Percentiles rank a stretch among this genome's conserved stretches.
Conservation (phyloP, 2,113 vertebrate genomes). For the Dunckerocampus dactyliophorus region DNA sequence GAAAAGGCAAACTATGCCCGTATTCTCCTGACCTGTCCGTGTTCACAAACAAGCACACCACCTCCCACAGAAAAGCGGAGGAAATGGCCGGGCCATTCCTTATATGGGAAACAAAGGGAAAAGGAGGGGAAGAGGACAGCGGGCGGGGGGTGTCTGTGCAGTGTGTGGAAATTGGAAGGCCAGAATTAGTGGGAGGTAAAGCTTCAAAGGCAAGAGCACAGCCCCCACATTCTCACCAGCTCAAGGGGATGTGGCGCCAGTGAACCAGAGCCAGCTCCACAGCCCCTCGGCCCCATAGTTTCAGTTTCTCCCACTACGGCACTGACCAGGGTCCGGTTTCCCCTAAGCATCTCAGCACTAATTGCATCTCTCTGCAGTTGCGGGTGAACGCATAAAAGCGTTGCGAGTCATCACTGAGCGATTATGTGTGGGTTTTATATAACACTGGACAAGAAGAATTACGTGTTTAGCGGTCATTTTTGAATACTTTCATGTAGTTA, state of each 20-base stretch:
- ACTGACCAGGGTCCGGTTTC: constrained; percentile 63
- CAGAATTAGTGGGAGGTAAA: constrained; percentile 84
- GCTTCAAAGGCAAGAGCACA: constrained; percentile 80
- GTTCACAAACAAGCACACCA: constrained; percentile 67
- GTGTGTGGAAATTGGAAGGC: constrained; percentile 82
- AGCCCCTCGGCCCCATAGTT: constrained; percentile 58
- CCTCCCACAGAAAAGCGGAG: constrained; percentile 73
- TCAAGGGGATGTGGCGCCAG: constrained; percentile 80
- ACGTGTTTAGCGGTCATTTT: constrained; percentile 5
- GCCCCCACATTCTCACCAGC: constrained; percentile 81
- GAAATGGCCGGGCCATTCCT: constrained; percentile 78
- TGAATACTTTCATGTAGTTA: constrained; percentile 14
- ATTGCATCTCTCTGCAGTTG: constrained; percentile 30
- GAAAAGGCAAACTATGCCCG: constrained; percentile 43
- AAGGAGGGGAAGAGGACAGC: constrained; percentile 64
- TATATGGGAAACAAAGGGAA: constrained; percentile 82
- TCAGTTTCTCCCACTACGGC: constrained; percentile 56
- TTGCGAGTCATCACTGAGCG: constrained; percentile 27
- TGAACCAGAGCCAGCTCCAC: constrained; percentile 75
- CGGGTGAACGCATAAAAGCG: constrained; percentile 17
- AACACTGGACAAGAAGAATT: constrained; percentile 17
- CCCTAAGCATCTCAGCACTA: constrained; percentile 45
- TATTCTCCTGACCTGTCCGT: constrained; percentile 66
- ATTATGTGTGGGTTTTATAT: constrained; percentile 19
- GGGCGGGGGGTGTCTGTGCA: constrained; percentile 66